phyloP scores from a whole-genome alignment of 2,113 vertebrate genomes.

The Galemys pyrenaicus region DNA sequence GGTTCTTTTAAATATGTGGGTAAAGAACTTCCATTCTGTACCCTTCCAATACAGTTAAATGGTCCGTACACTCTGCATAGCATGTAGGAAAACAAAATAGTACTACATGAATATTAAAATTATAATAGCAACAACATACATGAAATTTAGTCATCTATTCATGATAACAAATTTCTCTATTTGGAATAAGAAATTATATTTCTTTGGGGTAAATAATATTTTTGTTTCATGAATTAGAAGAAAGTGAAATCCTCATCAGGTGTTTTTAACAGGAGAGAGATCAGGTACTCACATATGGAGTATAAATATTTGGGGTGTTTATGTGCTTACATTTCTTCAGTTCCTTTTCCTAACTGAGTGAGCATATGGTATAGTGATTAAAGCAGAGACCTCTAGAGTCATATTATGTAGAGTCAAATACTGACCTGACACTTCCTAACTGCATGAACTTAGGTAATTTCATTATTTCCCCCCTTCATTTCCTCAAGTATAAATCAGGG shows the following conservation, averaged over 20 bases:
- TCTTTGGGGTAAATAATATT: neutral
- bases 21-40: neutral
- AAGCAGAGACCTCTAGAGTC: neutral
- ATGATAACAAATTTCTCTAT: neutral
- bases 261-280: neutral
- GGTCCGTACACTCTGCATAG: neutral
- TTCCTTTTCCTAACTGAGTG: neutral
- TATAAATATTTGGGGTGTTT: slow-evolving; percentile 37
- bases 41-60: neutral
- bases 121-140: neutral
- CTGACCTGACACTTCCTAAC: neutral
- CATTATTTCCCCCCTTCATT: neutral
- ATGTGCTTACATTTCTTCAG: neutral
- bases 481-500: neutral
- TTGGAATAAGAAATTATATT: neutral
- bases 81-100: neutral
- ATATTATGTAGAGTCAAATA: slow-evolving; percentile 9
- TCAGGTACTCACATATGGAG: neutral
- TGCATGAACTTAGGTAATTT: neutral
- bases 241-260: neutral
- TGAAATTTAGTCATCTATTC: neutral
- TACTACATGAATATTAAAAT: neutral
- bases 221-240: neutral
- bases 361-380: neutral
- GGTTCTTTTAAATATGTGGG: neutral